Evolutionary conservation across 2,113 vertebrate species (phyloP).

Genomic region (Erpornis zantholeuca): DNA sequence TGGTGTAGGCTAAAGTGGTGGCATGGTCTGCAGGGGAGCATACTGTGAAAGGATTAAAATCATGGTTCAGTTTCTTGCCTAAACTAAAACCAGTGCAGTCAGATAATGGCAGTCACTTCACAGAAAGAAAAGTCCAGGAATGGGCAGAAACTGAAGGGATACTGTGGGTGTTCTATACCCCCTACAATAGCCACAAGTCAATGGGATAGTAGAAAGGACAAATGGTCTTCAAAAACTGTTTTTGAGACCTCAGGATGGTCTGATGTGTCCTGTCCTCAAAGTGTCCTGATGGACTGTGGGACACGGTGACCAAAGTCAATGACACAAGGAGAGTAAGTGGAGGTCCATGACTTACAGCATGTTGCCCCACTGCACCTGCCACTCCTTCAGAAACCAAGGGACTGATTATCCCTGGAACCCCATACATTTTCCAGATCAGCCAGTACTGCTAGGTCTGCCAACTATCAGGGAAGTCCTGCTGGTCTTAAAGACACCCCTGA

Average conservation of each 20-base stretch:
- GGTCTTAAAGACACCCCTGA: neutral
- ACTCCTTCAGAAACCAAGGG: neutral
- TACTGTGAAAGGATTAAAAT: neutral
- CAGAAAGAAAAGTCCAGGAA: neutral
- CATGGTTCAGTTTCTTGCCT: neutral
- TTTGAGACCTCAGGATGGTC: neutral
- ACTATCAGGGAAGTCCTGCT: fast-evolving
- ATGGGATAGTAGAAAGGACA: neutral
- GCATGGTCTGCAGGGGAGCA: neutral
- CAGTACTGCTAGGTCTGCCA: neutral
- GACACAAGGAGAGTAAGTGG: neutral
- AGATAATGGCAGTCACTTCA: neutral
- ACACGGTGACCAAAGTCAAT: neutral
- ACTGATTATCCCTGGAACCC: neutral
- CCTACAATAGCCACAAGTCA: neutral
- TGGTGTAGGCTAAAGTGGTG: neutral
- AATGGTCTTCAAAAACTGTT: neutral
- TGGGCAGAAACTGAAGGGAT: neutral
- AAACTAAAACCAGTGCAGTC: neutral
- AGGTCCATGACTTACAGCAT: neutral
- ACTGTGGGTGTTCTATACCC: neutral
- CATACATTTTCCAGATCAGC: neutral
- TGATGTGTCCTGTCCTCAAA: too few relatives aligned
- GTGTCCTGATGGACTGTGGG: neutral
- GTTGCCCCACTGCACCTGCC: neutral